phyloP scores from a whole-genome alignment of 2,888 invertebrate genomes.

The Silvanus unidentatus region DNA sequence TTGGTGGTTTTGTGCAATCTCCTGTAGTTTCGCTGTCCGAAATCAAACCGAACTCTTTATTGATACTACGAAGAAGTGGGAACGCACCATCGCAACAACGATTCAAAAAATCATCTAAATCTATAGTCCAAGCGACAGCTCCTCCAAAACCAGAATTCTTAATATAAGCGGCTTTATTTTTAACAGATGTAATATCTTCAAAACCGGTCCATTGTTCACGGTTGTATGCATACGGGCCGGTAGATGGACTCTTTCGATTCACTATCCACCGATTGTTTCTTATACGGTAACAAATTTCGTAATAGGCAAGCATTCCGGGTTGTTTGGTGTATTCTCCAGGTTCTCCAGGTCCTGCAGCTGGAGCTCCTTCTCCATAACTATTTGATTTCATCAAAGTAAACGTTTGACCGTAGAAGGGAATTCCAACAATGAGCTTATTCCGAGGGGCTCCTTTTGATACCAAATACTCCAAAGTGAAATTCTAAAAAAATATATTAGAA shows the following conservation, averaged over 20 bases:
- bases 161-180: conserved; percentile 71
- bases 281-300: conserved; percentile 74
- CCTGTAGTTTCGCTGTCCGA: conserved; percentile 49
- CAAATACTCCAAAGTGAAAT: conserved; percentile 74
- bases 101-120: conserved; percentile 82
- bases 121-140: conserved; percentile 81
- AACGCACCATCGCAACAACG: conserved; percentile 75
- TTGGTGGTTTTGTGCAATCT: conserved; percentile 65
- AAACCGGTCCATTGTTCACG: conserved; percentile 87
- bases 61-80: conserved; percentile 71
- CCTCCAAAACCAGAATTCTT: conserved; percentile 69
- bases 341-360: conserved; percentile 68
- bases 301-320: conserved; percentile 82
- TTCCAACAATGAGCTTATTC: conserved; percentile 71
- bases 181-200: conserved; percentile 73
- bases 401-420: conserved; percentile 86
- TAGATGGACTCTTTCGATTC: conserved; percentile 50
- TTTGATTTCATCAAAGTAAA: conserved; percentile 58
- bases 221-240: conserved; percentile 71
- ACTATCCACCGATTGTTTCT: conserved; percentile 63
- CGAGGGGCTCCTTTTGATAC: conserved; percentile 68
- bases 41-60: conserved; percentile 64
- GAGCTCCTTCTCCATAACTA: conserved; percentile 54
- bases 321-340: conserved; percentile 78
- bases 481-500: conserved; percentile 47